Conservation (phyloP, 2,888 invertebrate genomes). For the Morinoia aosen region DNA sequence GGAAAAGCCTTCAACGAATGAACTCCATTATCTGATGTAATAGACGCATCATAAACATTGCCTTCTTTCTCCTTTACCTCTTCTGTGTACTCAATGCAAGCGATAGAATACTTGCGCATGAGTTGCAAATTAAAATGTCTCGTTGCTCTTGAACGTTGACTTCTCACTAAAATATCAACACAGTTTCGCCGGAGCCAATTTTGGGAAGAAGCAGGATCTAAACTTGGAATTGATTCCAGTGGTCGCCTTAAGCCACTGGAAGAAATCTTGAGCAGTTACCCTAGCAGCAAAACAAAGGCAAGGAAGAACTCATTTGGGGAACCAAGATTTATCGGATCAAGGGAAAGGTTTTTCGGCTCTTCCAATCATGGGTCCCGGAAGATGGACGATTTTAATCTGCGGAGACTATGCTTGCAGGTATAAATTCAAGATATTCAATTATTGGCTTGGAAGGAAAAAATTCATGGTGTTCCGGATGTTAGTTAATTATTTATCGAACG, state of each 20-base stretch:
- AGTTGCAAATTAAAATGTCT: neutral
- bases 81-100: too few relatives aligned
- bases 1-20: neutral
- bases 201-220: neutral
- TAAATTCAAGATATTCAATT: neutral
- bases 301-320: slow-evolving; percentile 2
- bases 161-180: neutral
- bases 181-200: neutral
- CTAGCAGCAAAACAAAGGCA: slow-evolving; percentile 17
- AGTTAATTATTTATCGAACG: neutral
- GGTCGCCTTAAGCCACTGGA: neutral
- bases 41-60: neutral
- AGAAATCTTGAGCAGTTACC: neutral
- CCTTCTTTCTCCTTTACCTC: neutral
- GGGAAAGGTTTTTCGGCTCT: slow-evolving; percentile 1
- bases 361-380: neutral
- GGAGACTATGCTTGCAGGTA: neutral
- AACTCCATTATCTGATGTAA: neutral
- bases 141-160: neutral
- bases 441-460: neutral
- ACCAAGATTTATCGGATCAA: slow-evolving; percentile 9
- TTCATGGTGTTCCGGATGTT: neutral
- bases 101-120: neutral
- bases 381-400: neutral
- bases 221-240: neutral